Evolutionary conservation across 2,888 invertebrate species (phyloP).

Genomic region (Ochropacha duplaris): DNA sequence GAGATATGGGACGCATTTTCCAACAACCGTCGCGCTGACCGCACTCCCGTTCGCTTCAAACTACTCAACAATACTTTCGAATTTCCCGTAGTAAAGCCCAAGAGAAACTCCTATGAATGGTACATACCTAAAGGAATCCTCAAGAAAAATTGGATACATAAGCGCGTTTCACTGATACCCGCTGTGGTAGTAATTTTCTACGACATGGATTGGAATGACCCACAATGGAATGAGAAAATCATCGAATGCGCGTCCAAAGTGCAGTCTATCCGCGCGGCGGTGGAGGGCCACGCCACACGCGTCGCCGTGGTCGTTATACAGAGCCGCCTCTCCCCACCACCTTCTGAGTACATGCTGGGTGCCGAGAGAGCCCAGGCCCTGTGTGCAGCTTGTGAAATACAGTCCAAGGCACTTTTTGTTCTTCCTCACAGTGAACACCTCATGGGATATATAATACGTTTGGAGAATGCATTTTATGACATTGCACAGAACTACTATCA

Average conservation of each 20-base stretch:
- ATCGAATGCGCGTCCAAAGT: slow-evolving; percentile 96
- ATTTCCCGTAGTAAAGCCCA: slow-evolving; percentile 93
- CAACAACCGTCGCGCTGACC: slow-evolving; percentile 90
- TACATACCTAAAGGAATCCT: slow-evolving; percentile 97
- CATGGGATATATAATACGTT: slow-evolving; percentile 87
- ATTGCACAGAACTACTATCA: slow-evolving; percentile 96
- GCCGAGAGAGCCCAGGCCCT: slow-evolving; percentile 95
- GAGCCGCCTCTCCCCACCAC: slow-evolving; percentile 89
- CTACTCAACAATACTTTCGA: slow-evolving; percentile 91
- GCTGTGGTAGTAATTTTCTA: slow-evolving; percentile 97
- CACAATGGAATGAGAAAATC: slow-evolving; percentile 96
- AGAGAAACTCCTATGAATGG: slow-evolving; percentile 96
- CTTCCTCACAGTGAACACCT: slow-evolving; percentile 95
- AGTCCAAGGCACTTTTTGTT: slow-evolving; percentile 95
- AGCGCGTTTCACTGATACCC: slow-evolving; percentile 94
- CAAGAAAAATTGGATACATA: slow-evolving; percentile 97
- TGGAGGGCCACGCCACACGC: slow-evolving; percentile 88
- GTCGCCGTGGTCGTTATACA: slow-evolving; percentile 96
- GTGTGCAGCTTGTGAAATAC: slow-evolving; percentile 95
- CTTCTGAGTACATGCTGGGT: slow-evolving; percentile 92
- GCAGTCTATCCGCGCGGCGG: slow-evolving; percentile 89
- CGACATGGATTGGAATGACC: slow-evolving; percentile 98
- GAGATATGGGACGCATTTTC: slow-evolving; percentile 97
- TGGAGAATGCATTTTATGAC: slow-evolving; percentile 97
- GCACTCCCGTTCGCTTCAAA: slow-evolving; percentile 92